Evolutionary conservation across 2,113 vertebrate species (phyloP).

Genomic region (Diadophis punctatus): DNA sequence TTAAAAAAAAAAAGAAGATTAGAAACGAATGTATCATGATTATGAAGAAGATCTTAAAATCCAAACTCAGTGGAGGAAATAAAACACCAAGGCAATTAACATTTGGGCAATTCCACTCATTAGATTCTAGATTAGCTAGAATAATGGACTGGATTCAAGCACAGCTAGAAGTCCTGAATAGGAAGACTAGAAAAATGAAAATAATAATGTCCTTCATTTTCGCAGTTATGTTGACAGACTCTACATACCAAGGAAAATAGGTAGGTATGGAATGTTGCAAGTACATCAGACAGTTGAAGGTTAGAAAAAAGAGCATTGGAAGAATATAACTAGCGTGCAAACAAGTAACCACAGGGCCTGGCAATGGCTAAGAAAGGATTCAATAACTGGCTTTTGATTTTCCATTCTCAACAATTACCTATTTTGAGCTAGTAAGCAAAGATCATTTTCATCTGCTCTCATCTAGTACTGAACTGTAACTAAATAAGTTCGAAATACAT

Average conservation of each 20-base stretch:
- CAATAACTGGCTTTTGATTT: conserved; percentile 17
- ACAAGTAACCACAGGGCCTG: not conserved
- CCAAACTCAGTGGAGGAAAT: not conserved
- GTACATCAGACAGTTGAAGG: not conserved
- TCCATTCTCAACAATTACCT: conserved; percentile 12
- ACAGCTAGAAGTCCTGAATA: not conserved
- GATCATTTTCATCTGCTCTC: conserved; percentile 25
- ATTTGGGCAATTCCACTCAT: not conserved
- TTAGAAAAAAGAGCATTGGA: not conserved
- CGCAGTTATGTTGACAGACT: not conserved
- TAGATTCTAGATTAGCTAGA: not conserved
- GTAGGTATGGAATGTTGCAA: not conserved
- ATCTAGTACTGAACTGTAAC: not conserved
- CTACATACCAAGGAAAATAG: not conserved
- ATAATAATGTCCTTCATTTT: not conserved
- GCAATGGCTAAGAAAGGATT: not conserved
- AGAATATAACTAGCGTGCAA: not conserved
- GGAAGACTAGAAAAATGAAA: not conserved
- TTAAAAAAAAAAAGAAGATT: too few species aligned
- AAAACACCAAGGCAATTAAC: not conserved
- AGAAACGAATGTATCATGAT: not conserved
- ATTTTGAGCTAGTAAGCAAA: conserved; percentile 2
- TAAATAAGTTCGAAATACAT: not conserved
- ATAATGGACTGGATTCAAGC: not conserved
- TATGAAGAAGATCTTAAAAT: not conserved